Conservation (phyloP, 2,888 invertebrate species). For the Philhelius pedissequus region DNA sequence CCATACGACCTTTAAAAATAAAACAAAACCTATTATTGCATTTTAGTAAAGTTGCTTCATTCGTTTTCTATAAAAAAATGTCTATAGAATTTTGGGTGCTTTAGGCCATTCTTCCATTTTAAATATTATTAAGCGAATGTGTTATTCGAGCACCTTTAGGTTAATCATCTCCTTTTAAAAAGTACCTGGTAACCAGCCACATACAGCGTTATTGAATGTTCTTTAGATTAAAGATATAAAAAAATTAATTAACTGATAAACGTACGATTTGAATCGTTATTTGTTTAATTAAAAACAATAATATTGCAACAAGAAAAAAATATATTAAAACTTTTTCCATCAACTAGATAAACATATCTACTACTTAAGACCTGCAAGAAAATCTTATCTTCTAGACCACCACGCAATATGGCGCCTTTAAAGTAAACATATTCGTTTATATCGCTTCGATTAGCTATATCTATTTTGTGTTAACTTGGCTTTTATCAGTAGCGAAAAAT, state of each 20-base stretch:
- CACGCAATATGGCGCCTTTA: neutral
- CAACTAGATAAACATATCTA: neutral
- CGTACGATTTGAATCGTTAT: neutral
- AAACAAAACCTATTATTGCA: no score
- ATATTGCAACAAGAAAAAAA: neutral
- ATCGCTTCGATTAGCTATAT: neutral
- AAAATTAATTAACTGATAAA: neutral
- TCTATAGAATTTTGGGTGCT: no score
- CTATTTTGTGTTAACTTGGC: neutral
- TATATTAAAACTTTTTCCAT: neutral
- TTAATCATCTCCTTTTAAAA: no score
- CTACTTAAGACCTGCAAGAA: neutral
- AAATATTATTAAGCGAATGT: no score
- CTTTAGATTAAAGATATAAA: neutral
- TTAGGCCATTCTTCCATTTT: no score
- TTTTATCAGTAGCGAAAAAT: neutral
- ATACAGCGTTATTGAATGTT: no score
- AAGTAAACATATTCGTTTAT: neutral
- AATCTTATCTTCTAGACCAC: neutral
- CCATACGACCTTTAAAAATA: no score
- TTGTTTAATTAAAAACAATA: neutral
- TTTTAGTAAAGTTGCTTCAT: no score
- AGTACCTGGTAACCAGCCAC: no score
- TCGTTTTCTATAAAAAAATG: no score
- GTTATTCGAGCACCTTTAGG: no score